Percentiles rank a stretch among this genome's conserved stretches.
Evolutionary conservation across 2,888 invertebrate genomes (phyloP).

Genomic region (Dendrolimus houi): DNA sequence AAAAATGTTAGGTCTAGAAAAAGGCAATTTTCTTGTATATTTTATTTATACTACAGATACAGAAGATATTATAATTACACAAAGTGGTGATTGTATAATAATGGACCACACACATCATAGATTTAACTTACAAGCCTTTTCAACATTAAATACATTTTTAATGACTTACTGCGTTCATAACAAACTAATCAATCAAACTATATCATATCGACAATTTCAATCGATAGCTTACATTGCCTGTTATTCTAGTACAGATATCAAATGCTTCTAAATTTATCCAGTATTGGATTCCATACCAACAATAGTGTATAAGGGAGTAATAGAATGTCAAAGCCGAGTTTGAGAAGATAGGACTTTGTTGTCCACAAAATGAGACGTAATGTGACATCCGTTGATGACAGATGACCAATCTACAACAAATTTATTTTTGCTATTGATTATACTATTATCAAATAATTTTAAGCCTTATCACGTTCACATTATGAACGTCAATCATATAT

Average conservation of each 20-base stretch:
- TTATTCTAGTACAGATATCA: neutral
- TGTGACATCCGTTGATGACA: constrained; percentile 67
- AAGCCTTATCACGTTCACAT: constrained; percentile 10
- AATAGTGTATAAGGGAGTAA: neutral
- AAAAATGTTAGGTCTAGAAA: too few relatives aligned
- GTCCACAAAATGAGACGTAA: constrained; percentile 38
- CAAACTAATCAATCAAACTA: neutral
- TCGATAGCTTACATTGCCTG: neutral
- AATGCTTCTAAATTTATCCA: neutral
- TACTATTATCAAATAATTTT: constrained; percentile 5
- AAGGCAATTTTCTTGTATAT: too few relatives aligned
- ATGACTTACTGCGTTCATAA: constrained; percentile 6
- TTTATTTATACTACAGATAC: too few relatives aligned
- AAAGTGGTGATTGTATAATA: neutral
- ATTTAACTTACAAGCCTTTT: neutral
- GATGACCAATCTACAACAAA: constrained; percentile 34
- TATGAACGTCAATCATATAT: constrained; percentile 9
- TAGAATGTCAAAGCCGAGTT: neutral
- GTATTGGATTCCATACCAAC: neutral
- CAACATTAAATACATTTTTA: neutral
- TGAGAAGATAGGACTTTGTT: constrained; percentile 18
- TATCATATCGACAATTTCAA: neutral
- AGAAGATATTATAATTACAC: too few relatives aligned
- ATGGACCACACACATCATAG: neutral
- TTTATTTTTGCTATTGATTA: neutral